phyloP scores from a whole-genome alignment of 2,888 invertebrate species.

The Drosophila pseudotalamancana region DNA sequence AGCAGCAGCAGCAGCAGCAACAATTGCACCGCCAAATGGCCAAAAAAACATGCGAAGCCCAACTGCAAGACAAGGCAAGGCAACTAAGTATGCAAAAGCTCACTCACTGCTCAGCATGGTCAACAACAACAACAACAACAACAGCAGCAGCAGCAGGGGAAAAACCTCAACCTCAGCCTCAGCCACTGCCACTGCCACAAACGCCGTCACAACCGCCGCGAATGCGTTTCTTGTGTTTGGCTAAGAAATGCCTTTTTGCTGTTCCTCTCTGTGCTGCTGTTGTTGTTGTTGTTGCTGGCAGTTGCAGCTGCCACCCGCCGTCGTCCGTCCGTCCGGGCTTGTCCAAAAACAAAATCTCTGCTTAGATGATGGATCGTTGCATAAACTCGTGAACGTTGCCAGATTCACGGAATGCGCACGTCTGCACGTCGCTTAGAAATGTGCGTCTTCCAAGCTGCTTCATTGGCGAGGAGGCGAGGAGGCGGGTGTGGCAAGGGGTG shows the following conservation, averaged over 20 bases:
- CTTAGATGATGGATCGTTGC: conserved; percentile 75
- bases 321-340: not conserved
- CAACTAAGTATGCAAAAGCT: conserved; percentile 46
- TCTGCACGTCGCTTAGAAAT: conserved; percentile 46
- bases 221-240: conserved; percentile 77
- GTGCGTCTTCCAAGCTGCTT: conserved; percentile 35
- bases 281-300: conserved; percentile 33
- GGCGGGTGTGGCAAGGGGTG: not conserved
- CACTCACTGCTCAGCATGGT: conserved; percentile 33
- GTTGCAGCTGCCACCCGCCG: conserved; percentile 67
- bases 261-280: conserved; percentile 41
- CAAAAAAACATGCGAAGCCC: conserved; percentile 72
- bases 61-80: conserved; percentile 23
- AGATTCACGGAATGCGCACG: conserved; percentile 44
- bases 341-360: conserved; percentile 21
- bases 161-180: conserved; percentile 12
- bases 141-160: conserved; percentile 11
- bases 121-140: conserved; percentile 27
- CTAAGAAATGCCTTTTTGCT: conserved; percentile 64
- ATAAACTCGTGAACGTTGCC: conserved; percentile 58
- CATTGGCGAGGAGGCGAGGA: not conserved
- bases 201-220: conserved; percentile 22
- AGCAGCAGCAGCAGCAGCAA: no score
- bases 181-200: conserved; percentile 29
- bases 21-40: conserved; percentile 53